phyloP scores from a whole-genome alignment of 1,140 invertebrate species.

The Drosophila serrata region DNA sequence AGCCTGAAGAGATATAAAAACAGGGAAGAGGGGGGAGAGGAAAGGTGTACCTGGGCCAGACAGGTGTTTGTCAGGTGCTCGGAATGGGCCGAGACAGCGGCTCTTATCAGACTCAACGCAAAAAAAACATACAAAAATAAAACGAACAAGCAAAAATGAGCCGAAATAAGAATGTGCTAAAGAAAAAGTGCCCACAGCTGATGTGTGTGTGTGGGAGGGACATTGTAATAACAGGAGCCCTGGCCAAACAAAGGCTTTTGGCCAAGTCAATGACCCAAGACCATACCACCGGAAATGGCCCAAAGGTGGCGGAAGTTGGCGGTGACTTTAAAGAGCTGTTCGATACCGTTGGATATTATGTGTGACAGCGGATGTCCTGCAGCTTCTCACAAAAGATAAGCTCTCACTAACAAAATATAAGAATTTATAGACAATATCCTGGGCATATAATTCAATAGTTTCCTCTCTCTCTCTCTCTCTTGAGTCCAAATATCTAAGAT shows the following conservation, averaged over 20 bases:
- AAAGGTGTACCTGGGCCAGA: slow-evolving; percentile 54
- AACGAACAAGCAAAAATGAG: neutral
- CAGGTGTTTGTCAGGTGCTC: slow-evolving; percentile 73
- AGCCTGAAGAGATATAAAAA: neutral
- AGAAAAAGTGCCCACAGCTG: slow-evolving; percentile 56
- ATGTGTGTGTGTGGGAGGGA: slow-evolving; percentile 7
- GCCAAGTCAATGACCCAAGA: slow-evolving; percentile 71
- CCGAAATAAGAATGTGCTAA: slow-evolving; percentile 41
- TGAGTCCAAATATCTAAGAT: neutral
- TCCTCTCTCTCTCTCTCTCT: no score
- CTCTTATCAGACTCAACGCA: slow-evolving; percentile 58
- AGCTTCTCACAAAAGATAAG: slow-evolving; percentile 9
- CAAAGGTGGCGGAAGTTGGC: slow-evolving; percentile 10
- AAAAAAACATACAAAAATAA: neutral
- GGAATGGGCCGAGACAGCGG: slow-evolving; percentile 45
- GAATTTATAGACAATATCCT: neutral
- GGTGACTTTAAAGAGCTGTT: slow-evolving; percentile 29
- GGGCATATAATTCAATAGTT: neutral
- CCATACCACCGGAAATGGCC: neutral
- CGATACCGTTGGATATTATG: slow-evolving; percentile 12
- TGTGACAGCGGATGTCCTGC: slow-evolving; percentile 8
- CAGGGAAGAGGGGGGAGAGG: neutral
- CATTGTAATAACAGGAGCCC: slow-evolving; percentile 66
- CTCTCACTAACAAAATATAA: neutral
- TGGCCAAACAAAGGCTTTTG: slow-evolving; percentile 56